Conservation (phyloP, 2,797 vertebrate species). For the Momotus momota region DNA sequence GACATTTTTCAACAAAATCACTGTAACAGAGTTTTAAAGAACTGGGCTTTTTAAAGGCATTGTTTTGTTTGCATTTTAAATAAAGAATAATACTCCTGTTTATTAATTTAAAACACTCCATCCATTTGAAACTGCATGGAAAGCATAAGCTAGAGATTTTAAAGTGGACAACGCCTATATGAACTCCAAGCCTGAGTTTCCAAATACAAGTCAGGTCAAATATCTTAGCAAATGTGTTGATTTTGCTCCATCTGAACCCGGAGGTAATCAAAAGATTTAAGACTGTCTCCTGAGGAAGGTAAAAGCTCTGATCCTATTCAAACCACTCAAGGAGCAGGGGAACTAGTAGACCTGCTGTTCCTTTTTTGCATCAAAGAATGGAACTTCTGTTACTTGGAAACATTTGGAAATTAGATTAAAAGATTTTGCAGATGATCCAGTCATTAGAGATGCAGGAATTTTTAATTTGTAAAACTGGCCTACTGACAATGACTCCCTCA, state of each 20-base stretch:
- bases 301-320: neutral
- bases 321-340: neutral
- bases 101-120: neutral
- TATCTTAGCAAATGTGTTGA: neutral
- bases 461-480: conserved; percentile 66
- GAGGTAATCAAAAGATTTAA: neutral
- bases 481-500: conserved; percentile 38
- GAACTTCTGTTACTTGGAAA: conserved; percentile 32
- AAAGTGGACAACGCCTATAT: fast-evolving
- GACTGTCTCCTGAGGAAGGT: neutral
- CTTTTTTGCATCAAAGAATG: conserved; percentile 8
- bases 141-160: neutral
- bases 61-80: neutral
- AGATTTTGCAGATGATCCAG: conserved; percentile 38
- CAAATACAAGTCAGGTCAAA: neutral
- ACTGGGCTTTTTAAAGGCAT: neutral
- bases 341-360: conserved; percentile 40
- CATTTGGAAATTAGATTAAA: conserved; percentile 55
- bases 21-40: neutral
- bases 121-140: neutral
- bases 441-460: conserved; percentile 60
- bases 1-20: conserved; percentile 1
- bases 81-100: neutral
- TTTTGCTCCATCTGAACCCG: neutral
- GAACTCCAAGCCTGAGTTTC: neutral